These are phyloP conservation scores for Carterocephalus palaemon DNA, from an alignment of 2,888 invertebrate species.

Conservation along the genomic window DNA sequence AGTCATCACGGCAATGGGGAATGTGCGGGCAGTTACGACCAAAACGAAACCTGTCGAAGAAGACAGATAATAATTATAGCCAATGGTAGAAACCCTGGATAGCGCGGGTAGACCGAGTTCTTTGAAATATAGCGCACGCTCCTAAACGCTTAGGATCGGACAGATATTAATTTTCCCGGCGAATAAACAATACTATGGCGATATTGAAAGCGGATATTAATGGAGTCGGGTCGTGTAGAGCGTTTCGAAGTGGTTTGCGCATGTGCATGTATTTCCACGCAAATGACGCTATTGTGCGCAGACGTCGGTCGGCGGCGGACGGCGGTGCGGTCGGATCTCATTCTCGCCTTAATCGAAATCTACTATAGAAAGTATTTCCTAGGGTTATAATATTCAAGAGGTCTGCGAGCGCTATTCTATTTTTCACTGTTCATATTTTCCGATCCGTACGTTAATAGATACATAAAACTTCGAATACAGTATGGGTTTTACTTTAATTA, in stretches of 20 bases:
- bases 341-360: constrained; percentile 16
- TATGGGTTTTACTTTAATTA: no score
- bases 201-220: constrained; percentile 26
- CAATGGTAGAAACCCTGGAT: constrained; percentile 32
- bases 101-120: constrained; percentile 9
- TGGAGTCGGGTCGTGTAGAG: constrained; percentile 22
- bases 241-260: constrained; percentile 23
- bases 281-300: constrained; percentile 39
- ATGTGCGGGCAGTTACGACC: constrained; percentile 35
- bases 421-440: no score
- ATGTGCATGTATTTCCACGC: constrained; percentile 28
- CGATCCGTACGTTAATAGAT: no score
- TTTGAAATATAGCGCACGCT: constrained; percentile 20
- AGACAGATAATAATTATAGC: constrained; percentile 33
- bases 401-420: not conserved
- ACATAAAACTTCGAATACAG: no score
- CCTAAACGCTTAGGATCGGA: constrained; percentile 21
- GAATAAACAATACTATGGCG: constrained; percentile 25
- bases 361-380: constrained; percentile 10
- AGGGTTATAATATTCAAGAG: not conserved
- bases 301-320: constrained; percentile 18
- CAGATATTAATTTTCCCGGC: constrained; percentile 25
- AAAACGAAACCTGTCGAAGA: constrained; percentile 32
- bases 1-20: constrained; percentile 51
- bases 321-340: constrained; percentile 17